These are phyloP conservation scores for Cyclargus thomasi DNA, from an alignment of 1,140 invertebrate genomes.

Conservation along the genomic window DNA sequence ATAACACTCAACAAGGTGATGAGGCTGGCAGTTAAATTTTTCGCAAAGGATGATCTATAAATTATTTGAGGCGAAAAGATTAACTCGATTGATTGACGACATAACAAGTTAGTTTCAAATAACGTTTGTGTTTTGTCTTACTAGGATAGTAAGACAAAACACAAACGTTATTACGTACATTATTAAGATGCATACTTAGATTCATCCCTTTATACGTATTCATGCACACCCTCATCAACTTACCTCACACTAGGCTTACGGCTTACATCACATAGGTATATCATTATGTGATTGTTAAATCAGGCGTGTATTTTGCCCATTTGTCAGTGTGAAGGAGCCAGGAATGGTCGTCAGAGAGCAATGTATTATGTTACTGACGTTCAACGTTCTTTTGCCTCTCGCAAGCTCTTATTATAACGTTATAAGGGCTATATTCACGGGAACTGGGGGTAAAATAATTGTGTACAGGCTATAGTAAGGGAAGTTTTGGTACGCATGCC, in stretches of 20 bases:
- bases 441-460: neutral
- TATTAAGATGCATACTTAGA: too few relatives aligned
- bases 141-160: too few relatives aligned
- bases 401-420: neutral
- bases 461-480: neutral
- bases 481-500: conserved; percentile 25
- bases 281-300: conserved; percentile 29
- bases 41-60: too few relatives aligned
- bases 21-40: too few relatives aligned
- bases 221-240: neutral
- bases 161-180: too few relatives aligned
- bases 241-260: neutral
- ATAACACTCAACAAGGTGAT: too few relatives aligned
- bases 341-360: conserved; percentile 38
- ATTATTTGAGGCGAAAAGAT: too few relatives aligned
- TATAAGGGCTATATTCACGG: too few relatives aligned
- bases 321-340: conserved; percentile 34
- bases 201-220: too few relatives aligned
- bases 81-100: too few relatives aligned
- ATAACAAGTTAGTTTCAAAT: too few relatives aligned
- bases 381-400: neutral
- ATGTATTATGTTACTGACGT: conserved; percentile 34
- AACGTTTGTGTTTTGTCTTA: too few relatives aligned
- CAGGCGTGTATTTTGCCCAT: conserved; percentile 36
- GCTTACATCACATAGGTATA: neutral